A percentile compares a stretch with the other conserved stretches of the same genome.
Conservation (phyloP, 2,797 vertebrate species). For the Chlorospingus flavigularis region DNA sequence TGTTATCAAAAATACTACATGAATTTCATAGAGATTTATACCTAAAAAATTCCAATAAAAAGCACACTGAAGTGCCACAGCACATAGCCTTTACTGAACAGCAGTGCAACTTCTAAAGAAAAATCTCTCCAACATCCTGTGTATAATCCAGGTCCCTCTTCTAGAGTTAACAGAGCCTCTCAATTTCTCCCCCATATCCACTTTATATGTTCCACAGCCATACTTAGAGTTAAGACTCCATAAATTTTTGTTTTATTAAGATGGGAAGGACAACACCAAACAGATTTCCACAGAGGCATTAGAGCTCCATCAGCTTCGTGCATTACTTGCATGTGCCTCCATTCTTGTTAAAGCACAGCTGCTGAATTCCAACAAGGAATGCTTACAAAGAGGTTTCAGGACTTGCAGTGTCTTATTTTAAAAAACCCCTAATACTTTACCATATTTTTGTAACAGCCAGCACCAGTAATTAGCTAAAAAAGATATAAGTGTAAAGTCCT, state of each 20-base stretch:
- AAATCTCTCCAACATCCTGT: background rate
- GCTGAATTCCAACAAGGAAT: background rate
- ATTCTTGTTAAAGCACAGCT: background rate
- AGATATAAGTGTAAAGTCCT: background rate
- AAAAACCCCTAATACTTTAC: background rate
- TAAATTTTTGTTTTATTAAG: background rate
- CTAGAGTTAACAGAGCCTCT: background rate
- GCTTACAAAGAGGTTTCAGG: background rate
- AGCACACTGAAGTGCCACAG: background rate
- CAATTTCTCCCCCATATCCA: background rate
- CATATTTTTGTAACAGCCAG: background rate
- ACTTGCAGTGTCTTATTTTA: background rate
- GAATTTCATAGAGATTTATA: background rate
- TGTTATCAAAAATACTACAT: background rate
- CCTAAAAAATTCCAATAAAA: background rate
- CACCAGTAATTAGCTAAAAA: background rate
- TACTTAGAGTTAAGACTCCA: background rate
- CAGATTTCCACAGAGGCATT: background rate
- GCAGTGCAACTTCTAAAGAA: background rate
- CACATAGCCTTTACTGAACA: background rate
- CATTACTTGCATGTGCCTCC: background rate
- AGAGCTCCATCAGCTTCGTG: background rate
- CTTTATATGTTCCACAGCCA: background rate
- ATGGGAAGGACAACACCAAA: background rate
- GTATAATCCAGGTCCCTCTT: background rate